phyloP scores from a whole-genome alignment of 2,113 vertebrate genomes.

The Pavo muticus region DNA sequence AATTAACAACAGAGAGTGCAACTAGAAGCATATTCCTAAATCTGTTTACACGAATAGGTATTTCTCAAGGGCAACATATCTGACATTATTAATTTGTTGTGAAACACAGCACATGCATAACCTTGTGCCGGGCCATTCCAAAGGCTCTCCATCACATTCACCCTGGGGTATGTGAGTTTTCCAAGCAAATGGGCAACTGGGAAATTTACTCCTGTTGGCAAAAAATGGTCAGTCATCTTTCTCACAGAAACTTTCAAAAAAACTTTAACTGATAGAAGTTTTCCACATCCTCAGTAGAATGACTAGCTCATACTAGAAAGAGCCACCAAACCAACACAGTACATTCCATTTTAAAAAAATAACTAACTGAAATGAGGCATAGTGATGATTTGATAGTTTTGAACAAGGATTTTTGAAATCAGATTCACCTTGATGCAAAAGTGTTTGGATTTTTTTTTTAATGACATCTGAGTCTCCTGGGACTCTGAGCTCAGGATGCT shows the following conservation, averaged over 20 bases:
- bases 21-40: not conserved
- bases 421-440: not conserved
- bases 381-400: not conserved
- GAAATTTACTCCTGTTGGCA: not conserved
- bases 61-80: conserved; percentile 25
- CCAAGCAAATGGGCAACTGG: not conserved
- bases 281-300: not conserved
- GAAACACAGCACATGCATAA: not conserved
- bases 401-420: not conserved
- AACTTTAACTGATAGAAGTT: not conserved
- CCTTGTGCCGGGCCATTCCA: conserved; percentile 3
- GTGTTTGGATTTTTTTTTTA: not conserved
- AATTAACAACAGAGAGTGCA: not conserved
- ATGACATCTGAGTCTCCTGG: not conserved
- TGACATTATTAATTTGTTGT: conserved; percentile 40
- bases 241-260: not conserved
- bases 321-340: not conserved
- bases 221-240: not conserved
- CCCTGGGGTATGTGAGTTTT: not conserved
- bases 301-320: not conserved
- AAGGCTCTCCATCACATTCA: not conserved
- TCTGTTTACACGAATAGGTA: not conserved
- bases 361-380: not conserved
- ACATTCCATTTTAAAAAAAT: not conserved
- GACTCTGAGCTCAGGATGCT: not conserved